A percentile compares a stretch with the other conserved stretches of the same genome.
These are phyloP conservation scores for Xylocampa areola DNA, from an alignment of 2,888 invertebrate genomes.

Conservation along the genomic window DNA sequence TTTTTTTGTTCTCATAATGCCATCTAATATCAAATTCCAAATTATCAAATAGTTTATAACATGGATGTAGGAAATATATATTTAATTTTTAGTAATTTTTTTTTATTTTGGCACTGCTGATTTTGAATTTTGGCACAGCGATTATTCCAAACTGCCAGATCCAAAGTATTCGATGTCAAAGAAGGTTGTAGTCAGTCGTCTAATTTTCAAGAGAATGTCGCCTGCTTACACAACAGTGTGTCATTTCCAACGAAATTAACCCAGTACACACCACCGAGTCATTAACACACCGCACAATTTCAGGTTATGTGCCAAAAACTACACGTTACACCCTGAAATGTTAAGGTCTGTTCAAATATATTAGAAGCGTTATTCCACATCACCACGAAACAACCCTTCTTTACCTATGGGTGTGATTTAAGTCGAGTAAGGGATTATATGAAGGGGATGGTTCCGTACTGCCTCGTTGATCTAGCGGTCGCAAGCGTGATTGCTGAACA, in stretches of 20 bases:
- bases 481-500: no score
- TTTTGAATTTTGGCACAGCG: no score
- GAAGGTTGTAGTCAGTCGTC: background rate
- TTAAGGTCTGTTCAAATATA: conserved; percentile 27
- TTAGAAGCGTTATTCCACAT: conserved; percentile 6
- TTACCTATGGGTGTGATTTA: conserved; percentile 34
- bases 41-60: no score
- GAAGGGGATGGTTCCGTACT: background rate
- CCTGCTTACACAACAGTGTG: conserved; percentile 27
- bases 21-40: no score
- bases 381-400: conserved; percentile 15
- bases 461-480: no score
- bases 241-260: conserved; percentile 59
- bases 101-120: no score
- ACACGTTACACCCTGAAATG: conserved; percentile 24
- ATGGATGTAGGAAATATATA: no score
- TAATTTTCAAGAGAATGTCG: conserved; percentile 10
- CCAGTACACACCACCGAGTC: conserved; percentile 46
- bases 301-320: conserved; percentile 54
- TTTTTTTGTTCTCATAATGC: no score
- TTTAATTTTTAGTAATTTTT: no score
- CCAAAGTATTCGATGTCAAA: background rate
- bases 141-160: no score
- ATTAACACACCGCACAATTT: conserved; percentile 63
- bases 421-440: conserved; percentile 12